Percentiles rank a stretch among this genome's conserved stretches.
Conservation (phyloP, 2,113 vertebrate species). For the Zapus hudsonius region DNA sequence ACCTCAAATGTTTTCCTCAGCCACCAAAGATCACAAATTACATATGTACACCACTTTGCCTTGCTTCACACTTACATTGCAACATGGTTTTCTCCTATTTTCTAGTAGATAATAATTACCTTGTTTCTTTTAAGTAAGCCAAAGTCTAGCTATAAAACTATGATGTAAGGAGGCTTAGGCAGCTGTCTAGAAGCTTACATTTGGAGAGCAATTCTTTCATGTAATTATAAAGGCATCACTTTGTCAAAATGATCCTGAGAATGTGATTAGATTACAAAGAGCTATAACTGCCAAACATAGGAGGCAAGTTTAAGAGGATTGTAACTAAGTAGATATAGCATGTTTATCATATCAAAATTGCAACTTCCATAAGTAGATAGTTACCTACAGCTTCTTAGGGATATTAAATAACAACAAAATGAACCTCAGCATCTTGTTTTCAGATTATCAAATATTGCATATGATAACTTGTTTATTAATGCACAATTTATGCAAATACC, state of each 20-base stretch:
- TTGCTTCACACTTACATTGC: not conserved
- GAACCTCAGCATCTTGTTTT: not conserved
- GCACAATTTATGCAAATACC: not conserved
- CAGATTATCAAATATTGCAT: not conserved
- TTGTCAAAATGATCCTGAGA: conserved; percentile 12
- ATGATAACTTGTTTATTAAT: not conserved
- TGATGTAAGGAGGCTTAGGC: not conserved
- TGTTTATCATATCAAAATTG: conserved; percentile 4
- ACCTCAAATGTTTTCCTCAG: not conserved
- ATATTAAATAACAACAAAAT: not conserved
- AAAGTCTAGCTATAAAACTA: not conserved
- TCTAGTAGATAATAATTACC: conserved; percentile 12
- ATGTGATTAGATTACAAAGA: conserved; percentile 17
- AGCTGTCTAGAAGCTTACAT: not conserved
- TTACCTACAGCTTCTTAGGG: conserved; percentile 7
- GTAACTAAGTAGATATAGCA: conserved; percentile 1
- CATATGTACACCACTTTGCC: not conserved
- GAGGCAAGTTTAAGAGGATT: conserved; percentile 46
- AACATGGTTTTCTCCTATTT: conserved; percentile 12
- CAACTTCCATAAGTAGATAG: conserved; percentile 13
- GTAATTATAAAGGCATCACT: not conserved
- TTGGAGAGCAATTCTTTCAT: conserved; percentile 2
- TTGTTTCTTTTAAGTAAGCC: not conserved
- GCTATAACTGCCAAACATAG: conserved; percentile 3
- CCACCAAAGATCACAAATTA: not conserved